A percentile compares a stretch with the other conserved stretches of the same genome.
Conservation (phyloP, 2,797 vertebrate species). For the Sebastes iracundus region DNA sequence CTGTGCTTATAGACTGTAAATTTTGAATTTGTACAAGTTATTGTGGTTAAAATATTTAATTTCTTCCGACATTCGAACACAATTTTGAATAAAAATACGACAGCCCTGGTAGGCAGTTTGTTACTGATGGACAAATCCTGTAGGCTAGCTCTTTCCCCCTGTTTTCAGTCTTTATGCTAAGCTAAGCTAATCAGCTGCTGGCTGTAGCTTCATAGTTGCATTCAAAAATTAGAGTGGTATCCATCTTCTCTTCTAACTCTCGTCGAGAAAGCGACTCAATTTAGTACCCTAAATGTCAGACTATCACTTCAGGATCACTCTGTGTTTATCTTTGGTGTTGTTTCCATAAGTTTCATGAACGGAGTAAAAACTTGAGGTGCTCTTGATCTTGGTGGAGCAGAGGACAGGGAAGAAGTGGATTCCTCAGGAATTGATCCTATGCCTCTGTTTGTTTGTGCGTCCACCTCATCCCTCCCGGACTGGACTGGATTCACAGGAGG, state of each 20-base stretch:
- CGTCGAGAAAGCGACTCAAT: not conserved
- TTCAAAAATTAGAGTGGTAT: not conserved
- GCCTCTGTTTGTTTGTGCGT: conserved; percentile 28
- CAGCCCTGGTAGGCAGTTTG: not conserved
- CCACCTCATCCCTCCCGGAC: conserved; percentile 50
- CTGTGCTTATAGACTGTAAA: too few species aligned
- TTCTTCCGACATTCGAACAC: not conserved
- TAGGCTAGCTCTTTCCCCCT: not conserved
- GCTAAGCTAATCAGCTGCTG: not conserved
- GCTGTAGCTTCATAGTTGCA: not conserved
- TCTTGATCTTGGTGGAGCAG: conserved; percentile 54
- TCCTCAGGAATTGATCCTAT: conserved; percentile 20
- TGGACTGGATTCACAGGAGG: conserved; percentile 17
- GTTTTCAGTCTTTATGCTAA: not conserved
- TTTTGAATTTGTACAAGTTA: too few species aligned
- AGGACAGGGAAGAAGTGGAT: conserved; percentile 10
- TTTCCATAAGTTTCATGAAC: conserved; percentile 91
- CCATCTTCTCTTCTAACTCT: not conserved
- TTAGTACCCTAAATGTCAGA: not conserved
- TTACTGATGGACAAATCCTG: not conserved
- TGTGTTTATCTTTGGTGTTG: conserved; percentile 79
- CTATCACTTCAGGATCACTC: conserved; percentile 45
- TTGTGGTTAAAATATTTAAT: too few species aligned
- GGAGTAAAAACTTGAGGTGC: conserved; percentile 83
- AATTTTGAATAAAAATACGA: not conserved